Conservation (phyloP, 2,797 vertebrate genomes). For the Zenarchopterus dispar region DNA sequence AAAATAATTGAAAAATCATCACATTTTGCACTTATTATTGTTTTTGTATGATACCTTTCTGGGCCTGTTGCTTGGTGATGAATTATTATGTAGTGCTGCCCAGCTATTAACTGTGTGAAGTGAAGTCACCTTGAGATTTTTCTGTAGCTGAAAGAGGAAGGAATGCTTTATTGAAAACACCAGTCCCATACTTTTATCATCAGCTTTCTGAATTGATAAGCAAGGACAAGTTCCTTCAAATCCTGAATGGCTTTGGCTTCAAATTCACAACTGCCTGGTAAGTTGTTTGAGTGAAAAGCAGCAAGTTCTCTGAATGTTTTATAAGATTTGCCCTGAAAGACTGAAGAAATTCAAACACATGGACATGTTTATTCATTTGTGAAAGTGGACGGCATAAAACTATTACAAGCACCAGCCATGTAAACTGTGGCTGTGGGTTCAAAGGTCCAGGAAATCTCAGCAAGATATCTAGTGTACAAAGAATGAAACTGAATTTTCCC, state of each 20-base stretch:
- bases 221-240: slow-evolving; percentile 22
- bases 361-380: too few species aligned
- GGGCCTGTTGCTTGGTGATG: slow-evolving; percentile 14
- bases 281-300: slow-evolving; percentile 8
- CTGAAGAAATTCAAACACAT: too few species aligned
- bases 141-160: not conserved
- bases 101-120: slow-evolving; percentile 22
- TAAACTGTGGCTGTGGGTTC: too few species aligned
- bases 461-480: too few species aligned
- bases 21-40: slow-evolving; percentile 8
- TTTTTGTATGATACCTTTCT: slow-evolving; percentile 1
- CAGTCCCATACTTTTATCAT: slow-evolving; percentile 20
- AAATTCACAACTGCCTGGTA: slow-evolving; percentile 7
- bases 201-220: slow-evolving; percentile 21
- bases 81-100: not conserved
- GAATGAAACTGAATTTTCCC: not conserved
- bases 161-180: slow-evolving; percentile 37
- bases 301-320: not conserved
- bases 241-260: not conserved
- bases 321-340: too few species aligned
- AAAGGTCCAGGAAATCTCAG: too few species aligned
- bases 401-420: too few species aligned
- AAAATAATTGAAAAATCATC: not conserved
- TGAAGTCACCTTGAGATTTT: slow-evolving; percentile 43
- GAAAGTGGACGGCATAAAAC: not conserved